These are phyloP conservation scores for Umimayanthus kanabou DNA, from an alignment of 92 coral and sea anemone species.

Conservation along the genomic window DNA sequence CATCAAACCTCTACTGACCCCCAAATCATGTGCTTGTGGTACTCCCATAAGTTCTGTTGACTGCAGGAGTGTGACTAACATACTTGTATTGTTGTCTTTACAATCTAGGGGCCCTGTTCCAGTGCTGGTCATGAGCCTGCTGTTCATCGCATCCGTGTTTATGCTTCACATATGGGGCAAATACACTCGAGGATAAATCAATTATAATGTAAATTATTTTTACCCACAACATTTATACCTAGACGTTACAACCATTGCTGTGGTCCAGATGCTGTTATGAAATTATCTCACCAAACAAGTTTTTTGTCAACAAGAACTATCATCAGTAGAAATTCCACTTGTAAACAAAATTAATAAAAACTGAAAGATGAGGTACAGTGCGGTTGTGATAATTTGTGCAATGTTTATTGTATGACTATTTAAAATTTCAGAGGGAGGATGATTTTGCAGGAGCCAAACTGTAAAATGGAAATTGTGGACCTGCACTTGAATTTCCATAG, in stretches of 20 bases:
- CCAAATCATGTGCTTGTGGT: neutral
- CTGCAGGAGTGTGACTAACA: neutral
- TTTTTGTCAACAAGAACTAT: neutral
- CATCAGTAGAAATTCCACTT: neutral
- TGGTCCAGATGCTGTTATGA: neutral
- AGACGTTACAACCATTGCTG: neutral
- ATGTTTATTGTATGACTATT: no score
- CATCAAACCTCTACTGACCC: no score
- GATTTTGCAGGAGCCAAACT: no score
- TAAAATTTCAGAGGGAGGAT: no score
- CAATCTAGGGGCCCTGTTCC: constrained; percentile 93
- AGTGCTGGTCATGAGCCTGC: constrained; percentile 91
- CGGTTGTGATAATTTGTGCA: no score
- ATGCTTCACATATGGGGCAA: constrained; percentile 99
- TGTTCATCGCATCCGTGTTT: constrained; percentile 96
- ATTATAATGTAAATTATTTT: constrained; percentile 39
- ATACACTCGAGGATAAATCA: constrained; percentile 85
- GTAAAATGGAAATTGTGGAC: no score
- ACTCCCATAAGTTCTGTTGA: neutral
- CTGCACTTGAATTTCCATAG: no score
- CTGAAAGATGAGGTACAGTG: neutral
- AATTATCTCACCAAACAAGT: neutral
- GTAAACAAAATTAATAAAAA: neutral
- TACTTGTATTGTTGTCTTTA: neutral
- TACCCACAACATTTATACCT: constrained; percentile 22